Evolutionary conservation across 1,140 invertebrate species (phyloP).

Genomic region (Drosophila insularis): DNA sequence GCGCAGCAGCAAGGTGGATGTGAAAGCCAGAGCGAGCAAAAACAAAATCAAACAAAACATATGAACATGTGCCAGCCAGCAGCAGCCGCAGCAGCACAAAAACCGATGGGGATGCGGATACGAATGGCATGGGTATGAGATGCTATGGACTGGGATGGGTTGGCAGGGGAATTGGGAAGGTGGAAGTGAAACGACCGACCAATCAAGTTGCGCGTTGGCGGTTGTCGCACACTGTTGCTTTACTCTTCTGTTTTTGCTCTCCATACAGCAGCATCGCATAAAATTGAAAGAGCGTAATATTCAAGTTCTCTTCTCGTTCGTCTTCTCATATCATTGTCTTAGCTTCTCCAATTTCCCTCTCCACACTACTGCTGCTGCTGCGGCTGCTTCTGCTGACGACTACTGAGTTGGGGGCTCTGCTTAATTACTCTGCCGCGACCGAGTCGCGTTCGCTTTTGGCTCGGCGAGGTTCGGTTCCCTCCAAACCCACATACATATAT

Average conservation of each 20-base stretch:
- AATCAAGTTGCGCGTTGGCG: constrained; percentile 62
- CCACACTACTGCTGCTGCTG: too few species aligned
- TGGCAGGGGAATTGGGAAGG: constrained; percentile 1
- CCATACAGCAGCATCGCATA: constrained; percentile 33
- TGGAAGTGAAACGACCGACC: constrained; percentile 53
- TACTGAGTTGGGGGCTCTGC: constrained; percentile 12
- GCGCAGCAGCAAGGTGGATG: constrained; percentile 31
- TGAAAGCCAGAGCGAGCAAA: constrained; percentile 20
- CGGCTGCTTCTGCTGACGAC: not conserved
- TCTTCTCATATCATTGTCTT: constrained; percentile 31
- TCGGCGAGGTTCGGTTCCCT: constrained; percentile 25
- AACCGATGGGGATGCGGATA: constrained; percentile 8
- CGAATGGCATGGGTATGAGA: constrained; percentile 3
- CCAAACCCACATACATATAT: constrained; percentile 16
- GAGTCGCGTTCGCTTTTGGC: not conserved
- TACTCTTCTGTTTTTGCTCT: constrained; percentile 50
- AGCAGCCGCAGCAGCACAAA: constrained; percentile 18
- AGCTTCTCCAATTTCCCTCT: constrained; percentile 10
- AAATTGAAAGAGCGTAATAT: constrained; percentile 43
- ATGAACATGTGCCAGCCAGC: constrained; percentile 34
- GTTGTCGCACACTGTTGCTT: constrained; percentile 57
- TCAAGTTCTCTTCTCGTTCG: constrained; percentile 36
- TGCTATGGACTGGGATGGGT: not conserved
- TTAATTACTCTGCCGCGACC: constrained; percentile 46
- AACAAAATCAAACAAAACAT: constrained; percentile 45